These are phyloP conservation scores for Numenius arquata DNA, from an alignment of 2,113 vertebrate genomes.

Conservation along the genomic window DNA sequence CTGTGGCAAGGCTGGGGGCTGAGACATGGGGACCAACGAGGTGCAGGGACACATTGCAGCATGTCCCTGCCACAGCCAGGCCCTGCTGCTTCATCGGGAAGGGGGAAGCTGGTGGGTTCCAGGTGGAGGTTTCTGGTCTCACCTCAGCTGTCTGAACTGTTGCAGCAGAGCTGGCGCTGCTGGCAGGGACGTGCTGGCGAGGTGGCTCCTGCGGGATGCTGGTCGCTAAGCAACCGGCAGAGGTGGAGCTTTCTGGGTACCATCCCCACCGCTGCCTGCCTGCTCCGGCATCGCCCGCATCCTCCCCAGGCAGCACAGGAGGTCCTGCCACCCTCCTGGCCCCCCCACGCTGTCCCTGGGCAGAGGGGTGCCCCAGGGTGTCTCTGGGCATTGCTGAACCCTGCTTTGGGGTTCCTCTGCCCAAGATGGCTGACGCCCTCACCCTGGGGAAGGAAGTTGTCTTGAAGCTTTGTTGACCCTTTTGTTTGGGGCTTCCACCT, in stretches of 20 bases:
- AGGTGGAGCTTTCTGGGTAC: conserved; percentile 45
- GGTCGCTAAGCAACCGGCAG: conserved; percentile 41
- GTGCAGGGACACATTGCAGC: not conserved
- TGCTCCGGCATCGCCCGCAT: not conserved
- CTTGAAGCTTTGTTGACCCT: not conserved
- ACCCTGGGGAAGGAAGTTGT: not conserved
- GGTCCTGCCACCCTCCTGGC: not conserved
- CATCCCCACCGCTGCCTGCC: not conserved
- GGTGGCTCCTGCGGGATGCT: conserved; percentile 19
- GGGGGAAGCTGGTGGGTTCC: not conserved
- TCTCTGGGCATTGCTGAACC: not conserved
- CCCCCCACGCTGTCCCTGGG: rapidly evolving
- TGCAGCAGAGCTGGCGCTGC: not conserved
- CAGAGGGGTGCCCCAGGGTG: not conserved
- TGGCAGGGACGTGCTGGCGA: not conserved
- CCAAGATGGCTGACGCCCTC: not conserved
- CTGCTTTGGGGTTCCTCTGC: not conserved
- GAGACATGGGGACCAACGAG: rapidly evolving
- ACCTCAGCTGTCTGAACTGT: not conserved
- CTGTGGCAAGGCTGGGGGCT: not conserved
- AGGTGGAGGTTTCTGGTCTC: not conserved
- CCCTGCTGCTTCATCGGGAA: rapidly evolving
- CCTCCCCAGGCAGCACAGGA: not conserved
- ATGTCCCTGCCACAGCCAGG: rapidly evolving
- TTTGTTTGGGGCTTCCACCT: not conserved